Evolutionary conservation across 2,888 invertebrate species (phyloP).

Genomic region (Platycnemis pennipes): DNA sequence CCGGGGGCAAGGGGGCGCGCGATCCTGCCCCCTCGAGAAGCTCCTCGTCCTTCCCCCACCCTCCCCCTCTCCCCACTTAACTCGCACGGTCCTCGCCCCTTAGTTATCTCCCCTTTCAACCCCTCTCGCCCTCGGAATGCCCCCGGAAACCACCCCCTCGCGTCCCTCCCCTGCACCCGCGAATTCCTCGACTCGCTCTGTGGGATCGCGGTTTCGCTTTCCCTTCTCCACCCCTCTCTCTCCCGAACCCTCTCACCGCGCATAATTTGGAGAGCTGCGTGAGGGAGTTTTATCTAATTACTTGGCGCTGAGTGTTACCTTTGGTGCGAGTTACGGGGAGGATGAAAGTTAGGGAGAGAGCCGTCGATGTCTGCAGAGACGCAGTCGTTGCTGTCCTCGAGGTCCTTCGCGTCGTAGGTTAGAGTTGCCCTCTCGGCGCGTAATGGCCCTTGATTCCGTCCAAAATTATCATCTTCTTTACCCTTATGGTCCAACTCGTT

Average conservation of each 20-base stretch:
- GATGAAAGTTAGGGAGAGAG: background rate
- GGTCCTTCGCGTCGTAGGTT: too few species aligned
- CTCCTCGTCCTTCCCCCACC: too few species aligned
- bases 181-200: background rate
- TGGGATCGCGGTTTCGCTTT: background rate
- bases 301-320: background rate
- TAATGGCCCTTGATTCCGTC: too few species aligned
- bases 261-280: background rate
- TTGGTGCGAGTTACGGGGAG: background rate
- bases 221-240: background rate
- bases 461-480: too few species aligned
- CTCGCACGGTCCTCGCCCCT: too few species aligned
- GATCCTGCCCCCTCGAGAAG: background rate
- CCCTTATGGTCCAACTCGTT: too few species aligned
- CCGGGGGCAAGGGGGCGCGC: background rate
- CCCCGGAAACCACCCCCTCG: background rate
- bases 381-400: too few species aligned
- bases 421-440: too few species aligned
- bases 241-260: too few species aligned
- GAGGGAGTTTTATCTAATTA: conserved; percentile 5
- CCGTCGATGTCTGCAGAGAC: too few species aligned
- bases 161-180: background rate
- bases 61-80: too few species aligned
- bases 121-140: background rate
- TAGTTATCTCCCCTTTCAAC: background rate